Percentiles rank a stretch among this genome's conserved stretches.
phyloP scores from a whole-genome alignment of 2,797 vertebrate genomes.

The Mareca strepera region DNA sequence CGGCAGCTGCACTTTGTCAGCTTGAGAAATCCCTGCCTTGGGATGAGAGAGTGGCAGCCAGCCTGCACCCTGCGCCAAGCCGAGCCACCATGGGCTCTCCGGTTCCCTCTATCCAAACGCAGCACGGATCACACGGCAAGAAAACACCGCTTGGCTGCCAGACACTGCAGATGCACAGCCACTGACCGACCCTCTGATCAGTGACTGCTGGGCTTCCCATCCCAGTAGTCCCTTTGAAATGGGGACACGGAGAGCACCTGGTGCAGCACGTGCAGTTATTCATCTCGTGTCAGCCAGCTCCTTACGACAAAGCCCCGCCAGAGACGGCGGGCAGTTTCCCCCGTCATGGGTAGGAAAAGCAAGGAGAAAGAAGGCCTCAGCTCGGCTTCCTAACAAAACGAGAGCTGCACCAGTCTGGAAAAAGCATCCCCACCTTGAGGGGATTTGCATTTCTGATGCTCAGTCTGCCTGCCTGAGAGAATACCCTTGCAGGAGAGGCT shows the following conservation, averaged over 20 bases:
- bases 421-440: neutral
- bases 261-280: neutral
- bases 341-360: neutral
- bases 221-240: neutral
- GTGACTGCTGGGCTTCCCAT: neutral
- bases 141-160: neutral
- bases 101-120: neutral
- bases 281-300: neutral
- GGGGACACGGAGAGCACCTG: neutral
- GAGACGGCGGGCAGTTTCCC: neutral
- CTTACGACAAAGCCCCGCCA: neutral
- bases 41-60: neutral
- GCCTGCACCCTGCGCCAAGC: neutral
- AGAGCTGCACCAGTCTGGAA: neutral
- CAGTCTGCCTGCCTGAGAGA: neutral
- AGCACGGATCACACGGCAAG: neutral
- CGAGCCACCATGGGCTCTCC: neutral
- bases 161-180: neutral
- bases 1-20: neutral
- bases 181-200: rapidly evolving
- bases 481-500: neutral
- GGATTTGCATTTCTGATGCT: constrained; percentile 5
- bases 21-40: neutral
- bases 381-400: neutral
- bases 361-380: neutral